Base-by-base conservation (phyloP, 2,888 invertebrate genomes). In the Merodon equestris region DNA sequence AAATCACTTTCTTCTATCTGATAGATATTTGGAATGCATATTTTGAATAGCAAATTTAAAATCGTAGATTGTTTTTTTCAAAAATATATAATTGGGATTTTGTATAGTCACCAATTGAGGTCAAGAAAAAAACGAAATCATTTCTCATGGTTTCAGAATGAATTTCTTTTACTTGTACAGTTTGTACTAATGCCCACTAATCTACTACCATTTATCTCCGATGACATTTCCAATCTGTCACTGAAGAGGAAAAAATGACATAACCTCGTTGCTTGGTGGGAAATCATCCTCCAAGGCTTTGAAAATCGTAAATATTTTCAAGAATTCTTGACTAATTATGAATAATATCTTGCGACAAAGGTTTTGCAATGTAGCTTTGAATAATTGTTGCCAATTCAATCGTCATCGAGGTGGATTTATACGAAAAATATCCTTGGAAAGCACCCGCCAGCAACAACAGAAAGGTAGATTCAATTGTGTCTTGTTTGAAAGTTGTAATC, bases 271-370 rank as follows among this genome's bases (percentile, higher is more conserved):
- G 17, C 51, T 34, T 50, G 54, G 53, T 56, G 54, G 48, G 50
- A 44, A 44, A 63, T 50, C 54, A 79, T 10, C 10, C 36, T 10
- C 38, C 9, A 38, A n/a, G 56, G 9, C 13, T 42, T 17, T 27
- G 27, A 9, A 60, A 60, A 47, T 58, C 14, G 12, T 50, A 14
- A 73, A 54, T 63, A 64, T 10, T 42, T 36, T 4, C n/a, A 18
- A 44, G 27, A 54, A 70, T n/a, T 53, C 18, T 1, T 18, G 12
- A 50, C 1, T 58, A 74, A 64, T 60, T 60, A 79, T 79, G 79
- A 79, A 74, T 48, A 79, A 66, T 40, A 74, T 79, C 18, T 58
- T 79, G 36, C 79, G 79, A 9, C 68, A 64, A n/a, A 60, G 74
- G 40, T 50, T 79, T 3, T 68, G 64, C 12, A 34, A 74, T 79